These are phyloP conservation scores for Neuroscelio doddi DNA, from an alignment of 2,888 invertebrate genomes.

Conservation along the genomic window DNA sequence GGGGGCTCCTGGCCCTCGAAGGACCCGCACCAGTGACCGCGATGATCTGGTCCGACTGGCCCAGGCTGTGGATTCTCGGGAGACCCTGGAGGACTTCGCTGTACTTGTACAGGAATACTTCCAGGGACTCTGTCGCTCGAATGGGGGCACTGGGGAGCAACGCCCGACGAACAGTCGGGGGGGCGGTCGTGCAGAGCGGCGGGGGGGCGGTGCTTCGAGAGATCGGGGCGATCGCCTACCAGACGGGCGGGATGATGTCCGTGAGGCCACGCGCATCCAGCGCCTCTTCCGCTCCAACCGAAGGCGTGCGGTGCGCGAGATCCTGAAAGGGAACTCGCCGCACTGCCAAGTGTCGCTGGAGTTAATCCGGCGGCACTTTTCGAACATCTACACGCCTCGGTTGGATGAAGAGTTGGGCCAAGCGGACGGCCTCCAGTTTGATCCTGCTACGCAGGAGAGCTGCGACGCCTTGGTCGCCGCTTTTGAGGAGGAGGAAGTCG, in stretches of 20 bases:
- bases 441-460: too few relatives aligned
- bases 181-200: not conserved
- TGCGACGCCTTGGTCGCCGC: not conserved
- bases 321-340: conserved; percentile 28
- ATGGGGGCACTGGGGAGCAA: not conserved
- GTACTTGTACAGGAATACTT: not conserved
- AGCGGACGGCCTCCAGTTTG: too few relatives aligned
- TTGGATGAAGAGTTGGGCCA: not conserved
- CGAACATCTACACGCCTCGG: conserved; percentile 1
- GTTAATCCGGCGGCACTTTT: conserved; percentile 21
- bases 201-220: not conserved
- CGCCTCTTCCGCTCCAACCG: conserved; percentile 23
- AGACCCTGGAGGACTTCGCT: not conserved
- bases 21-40: too few relatives aligned
- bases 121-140: not conserved
- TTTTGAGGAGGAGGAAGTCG: conserved; percentile 26
- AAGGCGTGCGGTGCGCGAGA: conserved; percentile 33
- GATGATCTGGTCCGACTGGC: too few relatives aligned
- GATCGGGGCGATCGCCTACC: not conserved
- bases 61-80: too few relatives aligned
- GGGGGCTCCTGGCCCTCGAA: too few relatives aligned
- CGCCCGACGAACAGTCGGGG: too few relatives aligned
- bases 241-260: conserved; percentile 6
- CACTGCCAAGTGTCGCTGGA: too few relatives aligned
- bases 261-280: conserved; percentile 21